Conservation (phyloP, 2,797 vertebrate species). For the Cyprinodon diabolis region DNA sequence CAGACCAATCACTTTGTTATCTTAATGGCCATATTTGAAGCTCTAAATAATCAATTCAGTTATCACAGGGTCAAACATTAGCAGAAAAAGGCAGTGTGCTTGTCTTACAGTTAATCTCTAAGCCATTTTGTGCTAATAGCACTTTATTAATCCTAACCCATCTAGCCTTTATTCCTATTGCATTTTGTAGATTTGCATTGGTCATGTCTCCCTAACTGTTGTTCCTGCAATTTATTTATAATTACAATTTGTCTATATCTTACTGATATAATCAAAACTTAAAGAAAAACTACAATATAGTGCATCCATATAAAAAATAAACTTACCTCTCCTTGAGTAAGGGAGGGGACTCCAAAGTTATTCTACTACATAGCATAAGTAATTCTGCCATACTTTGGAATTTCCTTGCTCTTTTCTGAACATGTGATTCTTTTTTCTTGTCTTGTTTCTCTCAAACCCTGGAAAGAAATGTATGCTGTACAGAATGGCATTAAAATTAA, state of each 20-base stretch:
- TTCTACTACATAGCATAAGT: background rate
- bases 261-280: background rate
- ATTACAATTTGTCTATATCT: background rate
- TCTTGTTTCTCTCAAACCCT: conserved; percentile 2
- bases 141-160: background rate
- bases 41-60: background rate
- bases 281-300: background rate
- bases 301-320: background rate
- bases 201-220: background rate
- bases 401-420: no score
- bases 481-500: background rate
- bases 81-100: background rate
- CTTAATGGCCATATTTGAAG: background rate
- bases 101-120: background rate
- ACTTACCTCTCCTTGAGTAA: background rate
- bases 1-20: background rate
- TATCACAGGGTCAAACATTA: background rate
- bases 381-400: background rate
- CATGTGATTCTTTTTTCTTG: background rate
- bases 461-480: background rate
- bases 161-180: background rate
- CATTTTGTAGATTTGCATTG: background rate
- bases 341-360: background rate
- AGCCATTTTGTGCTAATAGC: background rate
- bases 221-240: background rate